These are phyloP conservation scores for Microcebus lehilahytsara DNA, from an alignment of 2,113 vertebrate genomes.

Conservation along the genomic window DNA sequence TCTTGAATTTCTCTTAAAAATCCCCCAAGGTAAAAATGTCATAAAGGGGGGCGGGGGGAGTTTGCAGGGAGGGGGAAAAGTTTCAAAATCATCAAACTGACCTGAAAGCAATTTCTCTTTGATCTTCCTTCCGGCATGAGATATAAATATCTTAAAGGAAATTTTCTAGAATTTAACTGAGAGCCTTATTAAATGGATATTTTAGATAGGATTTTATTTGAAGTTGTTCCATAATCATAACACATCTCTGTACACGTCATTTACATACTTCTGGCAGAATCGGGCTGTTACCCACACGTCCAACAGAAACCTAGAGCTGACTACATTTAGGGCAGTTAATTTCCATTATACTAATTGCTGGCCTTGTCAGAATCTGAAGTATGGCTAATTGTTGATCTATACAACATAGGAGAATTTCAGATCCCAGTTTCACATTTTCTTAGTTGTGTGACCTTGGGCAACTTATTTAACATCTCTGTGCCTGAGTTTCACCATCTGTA, in stretches of 20 bases:
- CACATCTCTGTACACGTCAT: not conserved
- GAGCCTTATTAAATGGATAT: not conserved
- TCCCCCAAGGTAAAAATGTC: not conserved
- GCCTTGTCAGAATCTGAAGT: not conserved
- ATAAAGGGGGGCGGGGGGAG: not conserved
- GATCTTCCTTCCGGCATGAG: not conserved
- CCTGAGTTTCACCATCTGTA: not conserved
- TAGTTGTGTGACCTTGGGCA: not conserved
- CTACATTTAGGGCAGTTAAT: not conserved
- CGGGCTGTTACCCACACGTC: not conserved
- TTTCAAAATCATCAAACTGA: not conserved
- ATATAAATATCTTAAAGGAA: not conserved
- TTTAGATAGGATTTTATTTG: not conserved
- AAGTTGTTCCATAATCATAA: not conserved
- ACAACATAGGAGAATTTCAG: not conserved
- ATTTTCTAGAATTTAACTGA: not conserved
- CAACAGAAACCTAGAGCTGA: not conserved
- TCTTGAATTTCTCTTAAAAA: slow-evolving; percentile 20
- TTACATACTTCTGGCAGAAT: not conserved
- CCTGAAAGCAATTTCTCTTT: not conserved
- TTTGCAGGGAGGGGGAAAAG: not conserved
- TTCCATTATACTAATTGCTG: not conserved
- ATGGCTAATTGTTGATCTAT: not conserved
- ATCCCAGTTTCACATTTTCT: not conserved
- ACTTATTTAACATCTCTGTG: not conserved